Evolutionary conservation across 2,888 invertebrate species (phyloP), one percentile per base, ranked within the genome.

Genomic region (Octonoba sinensis): DNA sequence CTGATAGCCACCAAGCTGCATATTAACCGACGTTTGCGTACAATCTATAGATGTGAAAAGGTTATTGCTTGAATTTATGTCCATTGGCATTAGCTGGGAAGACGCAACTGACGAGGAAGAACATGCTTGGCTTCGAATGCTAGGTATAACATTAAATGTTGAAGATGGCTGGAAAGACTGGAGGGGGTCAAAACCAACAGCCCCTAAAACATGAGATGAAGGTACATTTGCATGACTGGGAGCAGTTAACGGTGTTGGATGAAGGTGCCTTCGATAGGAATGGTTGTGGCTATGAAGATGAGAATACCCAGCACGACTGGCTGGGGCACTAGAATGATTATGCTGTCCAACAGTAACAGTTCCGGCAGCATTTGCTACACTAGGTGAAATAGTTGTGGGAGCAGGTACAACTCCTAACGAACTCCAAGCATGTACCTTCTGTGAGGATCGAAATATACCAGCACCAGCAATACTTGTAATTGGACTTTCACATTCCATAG

Each of bases 401-500:
- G 77, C 73, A 51, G 64, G 62, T 56, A 70, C 62, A 46, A 84
- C 77, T 54, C 84, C 84, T 18, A 81, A 62, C 22, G 75, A 71
- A 76, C 76, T 76, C 84, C 81, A 84, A 47, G 72, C 66, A 75
- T 78, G 78, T 64, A 71, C 47, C 76, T 83, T 83, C 65, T 83
- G 79, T 36, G 81, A 79, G 81, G 75, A 72, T 74, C 81, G 83
- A 74, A 83, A 83, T 59, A 81, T 69, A 36, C 79, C 74, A 69
- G 77, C 59, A 57, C 82, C 84, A 73, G 82, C 70, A 66, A 84
- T 72, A 49, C 77, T 84, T 56, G 85, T 82, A 60, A 83, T 79
- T 73, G 93, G 92, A 85, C 92, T 92, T 88, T 93, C 93, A 90
- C 95, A 95, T 87, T 95, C 94, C 93, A 95, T 95, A 86, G 93